phyloP scores from a whole-genome alignment of 2,888 invertebrate genomes.

The Caenorhabditis macrosperma region DNA sequence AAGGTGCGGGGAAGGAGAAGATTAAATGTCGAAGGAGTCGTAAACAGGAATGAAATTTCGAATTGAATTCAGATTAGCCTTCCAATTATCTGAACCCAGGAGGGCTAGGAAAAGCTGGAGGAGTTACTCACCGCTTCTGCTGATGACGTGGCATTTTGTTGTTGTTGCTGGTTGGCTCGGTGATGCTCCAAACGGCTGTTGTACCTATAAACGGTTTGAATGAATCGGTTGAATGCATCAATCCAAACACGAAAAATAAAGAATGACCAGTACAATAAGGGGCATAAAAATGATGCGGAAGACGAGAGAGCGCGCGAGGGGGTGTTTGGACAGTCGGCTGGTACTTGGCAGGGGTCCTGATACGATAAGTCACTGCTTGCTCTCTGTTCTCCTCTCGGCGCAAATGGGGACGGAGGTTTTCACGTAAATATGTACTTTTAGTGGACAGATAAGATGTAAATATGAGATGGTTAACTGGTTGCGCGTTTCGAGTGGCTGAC shows the following conservation, averaged over 20 bases:
- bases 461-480: conserved; percentile 2
- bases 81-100: too few species aligned
- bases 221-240: too few species aligned
- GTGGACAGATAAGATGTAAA: conserved; percentile 38
- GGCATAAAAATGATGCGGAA: conserved; percentile 6
- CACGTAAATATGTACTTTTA: conserved; percentile 33
- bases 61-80: not conserved
- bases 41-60: not conserved
- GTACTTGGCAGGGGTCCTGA: conserved; percentile 25
- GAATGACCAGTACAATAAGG: not conserved
- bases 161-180: not conserved
- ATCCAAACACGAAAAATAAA: not conserved
- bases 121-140: conserved; percentile 26
- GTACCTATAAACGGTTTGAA: conserved; percentile 21
- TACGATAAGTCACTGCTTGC: conserved; percentile 16
- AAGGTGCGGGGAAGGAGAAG: conserved; percentile 10
- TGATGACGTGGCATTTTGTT: conserved; percentile 29
- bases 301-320: not conserved
- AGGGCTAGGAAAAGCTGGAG: too few species aligned
- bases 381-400: conserved; percentile 1
- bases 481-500: not conserved
- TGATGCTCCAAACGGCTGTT: not conserved
- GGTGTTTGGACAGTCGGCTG: conserved; percentile 17
- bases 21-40: not conserved
- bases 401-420: not conserved